Conservation (phyloP, 2,113 vertebrate species). For the Tauraco erythrolophus region DNA sequence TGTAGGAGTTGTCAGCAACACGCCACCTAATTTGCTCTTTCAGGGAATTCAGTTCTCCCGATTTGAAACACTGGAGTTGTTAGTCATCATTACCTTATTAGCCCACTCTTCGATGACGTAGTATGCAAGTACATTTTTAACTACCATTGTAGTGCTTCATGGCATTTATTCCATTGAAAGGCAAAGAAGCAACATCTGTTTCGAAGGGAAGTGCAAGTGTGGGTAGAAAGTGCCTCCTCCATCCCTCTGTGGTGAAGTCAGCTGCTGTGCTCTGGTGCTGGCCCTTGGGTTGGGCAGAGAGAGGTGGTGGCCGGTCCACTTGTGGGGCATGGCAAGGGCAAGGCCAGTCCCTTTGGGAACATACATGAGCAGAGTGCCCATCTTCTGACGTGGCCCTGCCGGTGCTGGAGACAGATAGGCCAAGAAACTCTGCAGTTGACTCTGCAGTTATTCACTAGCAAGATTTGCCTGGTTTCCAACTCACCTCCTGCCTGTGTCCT, state of each 20-base stretch:
- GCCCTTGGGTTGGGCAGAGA: not conserved
- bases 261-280: not conserved
- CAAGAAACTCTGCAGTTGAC: not conserved
- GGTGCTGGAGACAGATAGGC: not conserved
- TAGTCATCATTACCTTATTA: not conserved
- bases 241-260: not conserved
- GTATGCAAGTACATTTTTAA: not conserved
- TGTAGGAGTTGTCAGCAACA: not conserved
- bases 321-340: not conserved
- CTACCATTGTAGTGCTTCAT: not conserved
- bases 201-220: not conserved
- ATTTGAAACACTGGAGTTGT: not conserved
- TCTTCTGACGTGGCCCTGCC: not conserved
- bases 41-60: not conserved
- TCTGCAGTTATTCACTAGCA: not conserved
- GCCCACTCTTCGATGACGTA: not conserved
- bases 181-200: not conserved
- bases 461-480: not conserved
- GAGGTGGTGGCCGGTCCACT: not conserved
- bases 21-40: not conserved
- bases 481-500: not conserved
- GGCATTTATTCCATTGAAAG: not conserved
- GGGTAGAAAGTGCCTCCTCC: not conserved
- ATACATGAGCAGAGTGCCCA: rapidly evolving
- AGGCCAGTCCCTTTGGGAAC: not conserved